Percentiles rank a stretch among this genome's conserved stretches.
Evolutionary conservation across 2,113 vertebrate species (phyloP).

Genomic region (Riparia riparia): DNA sequence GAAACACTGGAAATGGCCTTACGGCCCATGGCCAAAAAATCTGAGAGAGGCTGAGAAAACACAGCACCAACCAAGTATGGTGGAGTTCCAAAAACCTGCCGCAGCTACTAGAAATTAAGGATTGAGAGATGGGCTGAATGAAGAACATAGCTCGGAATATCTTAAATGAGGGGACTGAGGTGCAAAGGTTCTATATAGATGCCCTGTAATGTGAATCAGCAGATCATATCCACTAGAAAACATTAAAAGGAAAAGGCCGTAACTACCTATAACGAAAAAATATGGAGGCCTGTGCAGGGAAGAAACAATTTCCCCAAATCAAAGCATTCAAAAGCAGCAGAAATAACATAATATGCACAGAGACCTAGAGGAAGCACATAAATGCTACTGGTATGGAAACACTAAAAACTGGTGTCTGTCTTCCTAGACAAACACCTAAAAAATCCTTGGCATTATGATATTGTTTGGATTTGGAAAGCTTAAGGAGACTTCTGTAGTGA

Average conservation of each 20-base stretch:
- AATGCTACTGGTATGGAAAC: constrained; percentile 74
- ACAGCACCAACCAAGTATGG: constrained; percentile 65
- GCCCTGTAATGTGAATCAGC: constrained; percentile 82
- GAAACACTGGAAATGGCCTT: constrained; percentile 76
- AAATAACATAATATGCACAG: constrained; percentile 82
- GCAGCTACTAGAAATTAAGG: constrained; percentile 78
- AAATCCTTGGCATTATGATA: not conserved
- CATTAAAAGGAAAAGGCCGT: constrained; percentile 81
- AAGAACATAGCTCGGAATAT: constrained; percentile 81
- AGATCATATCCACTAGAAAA: constrained; percentile 78
- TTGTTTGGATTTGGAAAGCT: not conserved
- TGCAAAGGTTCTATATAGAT: constrained; percentile 86
- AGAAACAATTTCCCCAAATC: constrained; percentile 80
- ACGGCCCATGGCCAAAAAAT: constrained; percentile 51
- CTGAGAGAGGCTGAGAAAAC: constrained; percentile 49
- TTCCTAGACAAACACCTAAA: not conserved
- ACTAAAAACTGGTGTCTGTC: not conserved
- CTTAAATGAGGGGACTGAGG: constrained; percentile 82
- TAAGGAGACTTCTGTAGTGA: not conserved
- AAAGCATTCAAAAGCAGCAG: constrained; percentile 82
- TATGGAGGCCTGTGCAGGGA: constrained; percentile 78
- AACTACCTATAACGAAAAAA: constrained; percentile 77
- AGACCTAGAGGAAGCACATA: constrained; percentile 80
- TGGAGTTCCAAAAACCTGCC: constrained; percentile 82
- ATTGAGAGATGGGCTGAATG: constrained; percentile 81